These are phyloP conservation scores for Girardia tigrina DNA, from an alignment of 2,888 invertebrate species.

Conservation along the genomic window DNA sequence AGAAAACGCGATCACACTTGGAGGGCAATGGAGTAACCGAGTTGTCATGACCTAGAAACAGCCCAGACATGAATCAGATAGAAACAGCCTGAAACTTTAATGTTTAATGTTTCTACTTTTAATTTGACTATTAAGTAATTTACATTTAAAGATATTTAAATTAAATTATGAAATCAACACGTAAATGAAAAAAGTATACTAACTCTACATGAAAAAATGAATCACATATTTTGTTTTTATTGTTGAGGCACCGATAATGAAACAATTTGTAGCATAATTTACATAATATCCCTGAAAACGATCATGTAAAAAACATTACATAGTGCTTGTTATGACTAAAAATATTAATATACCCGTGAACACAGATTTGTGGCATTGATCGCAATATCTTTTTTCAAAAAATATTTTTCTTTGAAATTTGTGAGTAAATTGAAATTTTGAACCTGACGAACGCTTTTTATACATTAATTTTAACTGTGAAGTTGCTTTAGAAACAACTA, in stretches of 20 bases:
- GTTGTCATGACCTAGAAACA: too few species aligned
- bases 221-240: not conserved
- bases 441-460: not conserved
- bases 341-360: not conserved
- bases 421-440: not conserved
- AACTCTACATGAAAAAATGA: not conserved
- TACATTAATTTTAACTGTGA: not conserved
- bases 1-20: too few species aligned
- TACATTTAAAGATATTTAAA: too few species aligned
- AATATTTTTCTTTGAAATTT: conserved; percentile 13
- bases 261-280: conserved; percentile 19
- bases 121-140: too few species aligned
- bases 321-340: too few species aligned
- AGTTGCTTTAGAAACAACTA: not conserved
- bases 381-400: not conserved
- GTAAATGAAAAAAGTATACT: too few species aligned
- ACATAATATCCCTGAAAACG: not conserved
- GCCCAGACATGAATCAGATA: too few species aligned
- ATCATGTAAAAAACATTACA: not conserved
- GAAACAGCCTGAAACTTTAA: too few species aligned
- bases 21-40: too few species aligned
- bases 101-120: too few species aligned
- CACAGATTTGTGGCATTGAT: conserved; percentile 15
- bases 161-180: too few species aligned
- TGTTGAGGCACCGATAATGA: not conserved